Conservation (phyloP, 2,113 vertebrate species). For the Callipepla californica region DNA sequence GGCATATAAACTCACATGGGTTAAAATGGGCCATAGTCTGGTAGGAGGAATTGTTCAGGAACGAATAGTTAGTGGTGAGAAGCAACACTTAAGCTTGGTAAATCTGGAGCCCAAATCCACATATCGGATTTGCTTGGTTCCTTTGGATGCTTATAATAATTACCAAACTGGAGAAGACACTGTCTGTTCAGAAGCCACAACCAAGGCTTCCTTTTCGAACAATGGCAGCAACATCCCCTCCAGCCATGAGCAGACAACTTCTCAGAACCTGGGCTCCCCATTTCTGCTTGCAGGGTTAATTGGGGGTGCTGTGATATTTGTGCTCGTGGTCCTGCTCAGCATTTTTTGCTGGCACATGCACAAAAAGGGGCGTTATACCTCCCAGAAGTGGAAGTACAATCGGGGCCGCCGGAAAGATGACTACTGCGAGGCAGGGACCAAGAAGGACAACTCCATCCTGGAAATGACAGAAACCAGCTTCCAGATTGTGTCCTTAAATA, state of each 20-base stretch:
- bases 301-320: constrained; percentile 91
- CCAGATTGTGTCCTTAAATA: constrained; percentile 99
- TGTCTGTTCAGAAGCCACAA: constrained; percentile 90
- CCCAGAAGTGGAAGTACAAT: constrained; percentile 98
- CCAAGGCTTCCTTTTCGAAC: constrained; percentile 83
- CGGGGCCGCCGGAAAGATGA: constrained; percentile 98
- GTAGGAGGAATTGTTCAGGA: constrained; percentile 92
- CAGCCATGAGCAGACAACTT: constrained; percentile 89
- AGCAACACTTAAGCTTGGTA: constrained; percentile 84
- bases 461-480: constrained; percentile 99
- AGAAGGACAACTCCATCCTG: constrained; percentile 99
- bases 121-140: constrained; percentile 94
- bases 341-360: constrained; percentile 99
- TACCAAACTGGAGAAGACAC: constrained; percentile 92
- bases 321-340: constrained; percentile 91
- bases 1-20: constrained; percentile 96
- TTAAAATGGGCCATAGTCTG: constrained; percentile 93
- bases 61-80: constrained; percentile 89
- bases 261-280: constrained; percentile 89
- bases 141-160: constrained; percentile 91
- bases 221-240: constrained; percentile 84
- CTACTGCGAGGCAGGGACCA: constrained; percentile 98
- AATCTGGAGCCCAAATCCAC: constrained; percentile 90
- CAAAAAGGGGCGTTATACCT: constrained; percentile 93
- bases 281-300: constrained; percentile 95